A percentile compares a stretch with the other conserved stretches of the same genome.
Evolutionary conservation across 2,888 invertebrate species (phyloP).

Genomic region (Leptinotarsa tumamoca): DNA sequence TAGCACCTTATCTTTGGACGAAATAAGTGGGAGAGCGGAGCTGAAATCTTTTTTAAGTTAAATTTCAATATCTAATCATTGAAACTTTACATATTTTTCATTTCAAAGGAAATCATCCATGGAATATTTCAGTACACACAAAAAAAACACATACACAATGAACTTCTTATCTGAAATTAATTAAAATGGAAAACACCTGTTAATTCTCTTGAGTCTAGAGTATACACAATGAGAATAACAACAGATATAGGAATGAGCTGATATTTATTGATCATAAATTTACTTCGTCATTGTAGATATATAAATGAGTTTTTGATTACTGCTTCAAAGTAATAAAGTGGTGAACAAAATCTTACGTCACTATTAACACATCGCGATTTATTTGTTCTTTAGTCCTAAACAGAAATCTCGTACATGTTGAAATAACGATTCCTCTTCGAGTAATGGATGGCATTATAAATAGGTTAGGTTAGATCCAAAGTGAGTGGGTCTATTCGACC

Average conservation of each 20-base stretch:
- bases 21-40: constrained; percentile 15
- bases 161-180: constrained; percentile 10
- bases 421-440: too few relatives aligned
- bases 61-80: constrained; percentile 13
- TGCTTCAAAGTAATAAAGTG: background rate
- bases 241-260: background rate
- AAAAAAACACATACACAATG: background rate
- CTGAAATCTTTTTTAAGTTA: background rate
- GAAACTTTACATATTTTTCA: background rate
- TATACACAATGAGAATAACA: background rate
- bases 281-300: too few relatives aligned
- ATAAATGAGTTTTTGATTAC: background rate
- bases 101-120: background rate
- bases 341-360: background rate
- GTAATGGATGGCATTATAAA: too few relatives aligned
- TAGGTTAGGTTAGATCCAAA: too few relatives aligned
- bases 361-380: too few relatives aligned
- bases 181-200: background rate
- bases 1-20: constrained; percentile 28
- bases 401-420: too few relatives aligned
- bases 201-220: constrained; percentile 5
- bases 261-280: constrained; percentile 8
- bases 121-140: background rate
- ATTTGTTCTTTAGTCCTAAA: too few relatives aligned
- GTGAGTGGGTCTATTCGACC: too few relatives aligned